phyloP scores from a whole-genome alignment of 2,888 invertebrate genomes.

The Harpagoxenus sublaevis region DNA sequence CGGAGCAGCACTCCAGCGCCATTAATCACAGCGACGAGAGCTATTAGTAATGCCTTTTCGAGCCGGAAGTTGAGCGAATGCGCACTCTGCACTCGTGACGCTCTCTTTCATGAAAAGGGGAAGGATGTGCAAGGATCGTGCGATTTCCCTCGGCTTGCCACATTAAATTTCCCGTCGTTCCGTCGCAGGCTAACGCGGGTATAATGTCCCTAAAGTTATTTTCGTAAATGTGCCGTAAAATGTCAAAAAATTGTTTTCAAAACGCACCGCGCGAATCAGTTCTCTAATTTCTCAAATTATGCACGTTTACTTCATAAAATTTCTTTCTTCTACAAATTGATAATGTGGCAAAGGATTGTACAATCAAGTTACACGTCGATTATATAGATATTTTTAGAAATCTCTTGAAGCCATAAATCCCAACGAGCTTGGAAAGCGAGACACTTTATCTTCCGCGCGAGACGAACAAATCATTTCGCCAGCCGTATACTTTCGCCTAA shows the following conservation, averaged over 20 bases:
- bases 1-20: conserved; percentile 73
- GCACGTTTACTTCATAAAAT: not conserved
- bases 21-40: conserved; percentile 76
- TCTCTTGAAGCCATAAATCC: not conserved
- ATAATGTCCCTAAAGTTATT: conserved; percentile 44
- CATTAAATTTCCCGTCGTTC: conserved; percentile 50
- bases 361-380: not conserved
- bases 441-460: conserved; percentile 61
- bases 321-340: not conserved
- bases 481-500: conserved; percentile 31
- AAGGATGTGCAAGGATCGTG: conserved; percentile 46
- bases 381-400: conserved; percentile 18
- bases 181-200: conserved; percentile 34
- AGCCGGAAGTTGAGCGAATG: conserved; percentile 56
- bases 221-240: conserved; percentile 39
- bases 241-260: conserved; percentile 18
- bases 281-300: not conserved
- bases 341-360: not conserved
- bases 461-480: conserved; percentile 66
- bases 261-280: not conserved
- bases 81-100: conserved; percentile 63
- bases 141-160: conserved; percentile 51
- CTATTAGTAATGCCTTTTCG: conserved; percentile 74
- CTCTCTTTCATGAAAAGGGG: conserved; percentile 51
- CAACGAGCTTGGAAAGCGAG: not conserved